phyloP scores from a whole-genome alignment of 2,888 invertebrate genomes.

The Scrobipalpa costella region DNA sequence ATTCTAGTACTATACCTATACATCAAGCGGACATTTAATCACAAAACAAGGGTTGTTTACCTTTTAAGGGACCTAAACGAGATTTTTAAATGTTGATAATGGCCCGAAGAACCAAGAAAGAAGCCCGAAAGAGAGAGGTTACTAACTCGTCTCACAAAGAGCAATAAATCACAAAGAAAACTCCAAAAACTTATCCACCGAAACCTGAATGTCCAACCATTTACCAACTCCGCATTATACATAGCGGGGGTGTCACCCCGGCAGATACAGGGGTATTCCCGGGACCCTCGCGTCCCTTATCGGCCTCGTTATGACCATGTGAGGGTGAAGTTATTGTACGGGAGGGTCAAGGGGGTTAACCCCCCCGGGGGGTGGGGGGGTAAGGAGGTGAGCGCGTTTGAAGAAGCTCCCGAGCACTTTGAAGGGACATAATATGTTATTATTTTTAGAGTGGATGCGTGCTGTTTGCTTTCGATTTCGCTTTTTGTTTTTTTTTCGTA shows the following conservation, averaged over 20 bases:
- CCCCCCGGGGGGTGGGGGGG: constrained; percentile 38
- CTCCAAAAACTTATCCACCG: constrained; percentile 21
- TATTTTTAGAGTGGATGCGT: constrained; percentile 62
- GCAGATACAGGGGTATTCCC: constrained; percentile 76
- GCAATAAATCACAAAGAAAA: background rate
- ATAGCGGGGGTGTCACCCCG: constrained; percentile 67
- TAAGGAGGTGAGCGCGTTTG: constrained; percentile 56
- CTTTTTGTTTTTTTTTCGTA: constrained; percentile 33
- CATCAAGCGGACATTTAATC: too few relatives aligned
- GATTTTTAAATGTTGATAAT: too few relatives aligned
- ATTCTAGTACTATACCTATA: too few relatives aligned
- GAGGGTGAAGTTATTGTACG: constrained; percentile 75
- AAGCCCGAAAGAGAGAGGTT: too few relatives aligned
- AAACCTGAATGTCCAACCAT: constrained; percentile 56
- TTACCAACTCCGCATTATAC: constrained; percentile 28
- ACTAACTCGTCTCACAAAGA: background rate
- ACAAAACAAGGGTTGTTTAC: too few relatives aligned
- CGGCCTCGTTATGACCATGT: constrained; percentile 81
- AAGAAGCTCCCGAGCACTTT: constrained; percentile 60
- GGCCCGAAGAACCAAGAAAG: too few relatives aligned
- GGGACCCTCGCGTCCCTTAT: constrained; percentile 78
- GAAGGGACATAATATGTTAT: constrained; percentile 77
- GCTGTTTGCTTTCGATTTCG: constrained; percentile 64
- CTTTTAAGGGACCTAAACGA: too few relatives aligned
- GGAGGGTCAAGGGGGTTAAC: constrained; percentile 44